Conservation (phyloP, 2,113 vertebrate species). For the Barbus barbus region DNA sequence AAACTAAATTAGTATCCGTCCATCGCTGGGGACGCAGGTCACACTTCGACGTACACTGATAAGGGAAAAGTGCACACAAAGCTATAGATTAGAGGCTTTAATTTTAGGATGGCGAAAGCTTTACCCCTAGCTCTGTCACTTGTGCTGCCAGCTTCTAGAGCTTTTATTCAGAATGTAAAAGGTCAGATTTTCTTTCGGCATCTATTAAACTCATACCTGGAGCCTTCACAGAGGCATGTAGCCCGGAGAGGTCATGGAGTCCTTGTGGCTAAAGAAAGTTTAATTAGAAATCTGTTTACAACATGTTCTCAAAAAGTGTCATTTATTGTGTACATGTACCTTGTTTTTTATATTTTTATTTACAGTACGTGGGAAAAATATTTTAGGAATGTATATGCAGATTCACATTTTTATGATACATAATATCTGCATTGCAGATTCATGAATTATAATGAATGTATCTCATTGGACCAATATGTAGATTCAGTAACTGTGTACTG, state of each 20-base stretch:
- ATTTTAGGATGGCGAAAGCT: slow-evolving; percentile 4
- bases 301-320: not conserved
- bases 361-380: not conserved
- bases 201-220: not conserved
- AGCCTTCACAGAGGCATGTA: not conserved
- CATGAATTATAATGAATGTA: not conserved
- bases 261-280: not conserved
- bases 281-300: not conserved
- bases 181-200: slow-evolving; percentile 28
- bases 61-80: slow-evolving; percentile 22
- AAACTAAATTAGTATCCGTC: slow-evolving; percentile 24
- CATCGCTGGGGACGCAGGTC: not conserved
- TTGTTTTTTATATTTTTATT: not conserved
- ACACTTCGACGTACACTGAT: not conserved
- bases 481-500: not conserved
- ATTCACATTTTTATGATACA: not conserved
- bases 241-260: slow-evolving; percentile 5
- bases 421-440: not conserved
- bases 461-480: not conserved
- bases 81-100: slow-evolving; percentile 4
- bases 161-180: slow-evolving; percentile 35
- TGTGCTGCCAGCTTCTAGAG: not conserved
- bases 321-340: no score
- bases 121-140: not conserved
- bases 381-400: not conserved